Conservation (phyloP, 2,113 vertebrate genomes). For the Ceyx melanurus region DNA sequence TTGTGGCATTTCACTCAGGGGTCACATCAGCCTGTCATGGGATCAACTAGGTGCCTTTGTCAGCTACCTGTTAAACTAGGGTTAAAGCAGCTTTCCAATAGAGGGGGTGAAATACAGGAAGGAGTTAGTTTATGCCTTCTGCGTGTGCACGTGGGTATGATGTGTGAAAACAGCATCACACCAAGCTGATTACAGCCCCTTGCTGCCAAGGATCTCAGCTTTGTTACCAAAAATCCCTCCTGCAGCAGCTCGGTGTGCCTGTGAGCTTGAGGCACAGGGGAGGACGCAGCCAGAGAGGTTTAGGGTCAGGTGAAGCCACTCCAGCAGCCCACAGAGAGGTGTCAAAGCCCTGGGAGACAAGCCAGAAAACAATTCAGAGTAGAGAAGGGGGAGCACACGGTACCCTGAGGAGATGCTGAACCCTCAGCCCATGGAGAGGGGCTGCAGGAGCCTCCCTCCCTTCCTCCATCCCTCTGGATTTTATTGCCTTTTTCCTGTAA, state of each 20-base stretch:
- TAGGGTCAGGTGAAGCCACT: background rate
- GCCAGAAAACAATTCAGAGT: background rate
- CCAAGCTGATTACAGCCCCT: background rate
- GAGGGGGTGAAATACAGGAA: background rate
- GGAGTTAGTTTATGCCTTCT: background rate
- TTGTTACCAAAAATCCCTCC: background rate
- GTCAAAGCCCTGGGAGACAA: background rate
- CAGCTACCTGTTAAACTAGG: too few relatives aligned
- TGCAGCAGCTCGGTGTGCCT: background rate
- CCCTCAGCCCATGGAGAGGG: background rate
- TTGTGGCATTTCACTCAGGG: background rate
- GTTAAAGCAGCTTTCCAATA: background rate
- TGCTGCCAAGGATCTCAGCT: background rate
- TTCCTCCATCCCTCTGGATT: background rate
- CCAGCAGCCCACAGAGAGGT: background rate
- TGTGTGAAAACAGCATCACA: background rate
- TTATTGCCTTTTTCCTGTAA: slow-evolving; percentile 1
- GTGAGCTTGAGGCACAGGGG: background rate
- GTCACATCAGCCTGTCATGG: background rate
- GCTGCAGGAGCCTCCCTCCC: background rate
- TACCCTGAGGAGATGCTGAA: fast-evolving
- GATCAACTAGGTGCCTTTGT: background rate
- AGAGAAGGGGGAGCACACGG: background rate
- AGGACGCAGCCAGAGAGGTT: background rate
- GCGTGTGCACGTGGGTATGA: fast-evolving